phyloP scores from a whole-genome alignment of 2,888 invertebrate species.

The Poecilobothrus nobilitatus region DNA sequence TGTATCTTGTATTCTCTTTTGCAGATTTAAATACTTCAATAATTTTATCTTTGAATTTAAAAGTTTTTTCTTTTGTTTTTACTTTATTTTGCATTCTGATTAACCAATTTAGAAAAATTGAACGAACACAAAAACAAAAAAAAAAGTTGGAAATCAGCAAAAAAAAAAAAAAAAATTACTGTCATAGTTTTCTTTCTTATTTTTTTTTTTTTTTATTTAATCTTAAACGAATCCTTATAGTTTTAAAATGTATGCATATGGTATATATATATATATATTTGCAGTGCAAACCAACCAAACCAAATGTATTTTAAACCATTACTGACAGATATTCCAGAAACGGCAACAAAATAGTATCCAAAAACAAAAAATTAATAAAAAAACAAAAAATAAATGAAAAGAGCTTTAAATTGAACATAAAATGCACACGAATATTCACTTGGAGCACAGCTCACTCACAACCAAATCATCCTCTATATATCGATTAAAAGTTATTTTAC shows the following conservation, averaged over 20 bases:
- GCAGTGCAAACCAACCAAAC: too few species aligned
- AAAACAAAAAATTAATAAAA: neutral
- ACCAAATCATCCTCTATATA: neutral
- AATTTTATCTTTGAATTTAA: neutral
- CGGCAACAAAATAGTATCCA: neutral
- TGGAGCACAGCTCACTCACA: neutral
- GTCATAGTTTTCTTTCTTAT: neutral
- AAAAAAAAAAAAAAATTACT: neutral
- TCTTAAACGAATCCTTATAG: neutral
- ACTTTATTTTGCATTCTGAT: neutral
- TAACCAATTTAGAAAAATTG: neutral
- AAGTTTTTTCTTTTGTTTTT: neutral
- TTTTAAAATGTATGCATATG: neutral
- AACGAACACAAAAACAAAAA: neutral
- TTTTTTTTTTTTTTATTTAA: neutral
- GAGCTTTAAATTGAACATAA: neutral
- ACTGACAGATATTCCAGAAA: neutral
- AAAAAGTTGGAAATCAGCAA: too few species aligned
- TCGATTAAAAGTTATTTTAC: conserved; percentile 5
- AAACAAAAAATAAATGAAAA: neutral
- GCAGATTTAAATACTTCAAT: neutral
- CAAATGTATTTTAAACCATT: neutral
- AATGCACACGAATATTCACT: neutral
- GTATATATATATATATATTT: too few species aligned
- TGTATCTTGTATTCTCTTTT: neutral